A percentile compares a stretch with the other conserved stretches of the same genome.
These are phyloP conservation scores for Malthinus seriepunctatus DNA, from an alignment of 2,888 invertebrate species.

Conservation along the genomic window DNA sequence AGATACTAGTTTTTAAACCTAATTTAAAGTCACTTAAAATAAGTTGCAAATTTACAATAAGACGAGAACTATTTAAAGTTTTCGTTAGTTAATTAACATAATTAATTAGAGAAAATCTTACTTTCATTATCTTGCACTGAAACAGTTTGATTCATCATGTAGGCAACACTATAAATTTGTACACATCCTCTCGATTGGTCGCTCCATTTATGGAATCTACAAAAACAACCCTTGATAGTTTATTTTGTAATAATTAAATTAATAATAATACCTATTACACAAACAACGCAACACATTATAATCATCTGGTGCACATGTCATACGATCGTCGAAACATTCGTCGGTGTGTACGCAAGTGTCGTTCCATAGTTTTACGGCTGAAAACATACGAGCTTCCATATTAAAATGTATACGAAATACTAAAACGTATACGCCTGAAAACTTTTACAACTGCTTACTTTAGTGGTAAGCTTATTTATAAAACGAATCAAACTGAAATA, in stretches of 20 bases:
- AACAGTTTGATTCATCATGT: slow-evolving; percentile 19
- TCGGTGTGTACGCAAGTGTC: slow-evolving; percentile 27
- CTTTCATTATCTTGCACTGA: slow-evolving; percentile 2
- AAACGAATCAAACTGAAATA: no score
- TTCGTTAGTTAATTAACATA: no score
- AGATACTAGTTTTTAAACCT: no score
- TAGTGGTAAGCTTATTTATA: neutral
- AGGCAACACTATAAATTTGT: slow-evolving; percentile 19
- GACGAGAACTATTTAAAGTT: no score
- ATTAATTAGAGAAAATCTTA: neutral
- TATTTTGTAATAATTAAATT: no score
- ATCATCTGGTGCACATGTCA: slow-evolving; percentile 25
- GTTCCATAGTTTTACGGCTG: slow-evolving; percentile 27
- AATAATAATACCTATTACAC: slow-evolving; percentile 29
- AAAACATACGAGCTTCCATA: slow-evolving; percentile 5
- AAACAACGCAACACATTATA: slow-evolving; percentile 21
- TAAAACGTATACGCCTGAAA: neutral
- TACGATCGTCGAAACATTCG: slow-evolving; percentile 33
- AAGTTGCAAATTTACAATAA: no score
- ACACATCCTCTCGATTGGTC: slow-evolving; percentile 25
- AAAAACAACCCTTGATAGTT: neutral
- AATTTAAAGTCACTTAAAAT: no score
- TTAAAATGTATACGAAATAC: neutral
- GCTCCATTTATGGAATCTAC: slow-evolving; percentile 33
- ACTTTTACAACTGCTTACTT: slow-evolving; percentile 1